A percentile compares a stretch with the other conserved stretches of the same genome.
phyloP scores from a whole-genome alignment of 1,140 invertebrate species.

The Pogonus chalceus region DNA sequence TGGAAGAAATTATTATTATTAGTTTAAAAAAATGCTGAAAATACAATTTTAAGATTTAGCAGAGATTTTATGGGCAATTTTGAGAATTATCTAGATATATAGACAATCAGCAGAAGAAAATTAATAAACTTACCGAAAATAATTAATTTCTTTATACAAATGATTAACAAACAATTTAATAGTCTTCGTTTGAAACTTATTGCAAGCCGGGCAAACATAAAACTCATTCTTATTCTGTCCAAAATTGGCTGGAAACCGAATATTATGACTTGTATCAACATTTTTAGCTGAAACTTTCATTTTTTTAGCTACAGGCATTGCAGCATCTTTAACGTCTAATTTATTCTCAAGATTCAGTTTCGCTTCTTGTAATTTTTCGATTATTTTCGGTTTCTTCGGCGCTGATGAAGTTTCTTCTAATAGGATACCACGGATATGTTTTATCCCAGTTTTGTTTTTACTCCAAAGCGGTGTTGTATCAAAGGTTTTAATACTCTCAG shows the following conservation, averaged over 20 bases:
- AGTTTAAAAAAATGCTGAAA: neutral
- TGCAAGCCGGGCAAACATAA: conserved; percentile 44
- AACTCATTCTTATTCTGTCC: conserved; percentile 33
- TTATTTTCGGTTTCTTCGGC: conserved; percentile 25
- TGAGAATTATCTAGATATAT: neutral
- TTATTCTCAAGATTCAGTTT: conserved; percentile 13
- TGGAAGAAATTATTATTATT: too few species aligned
- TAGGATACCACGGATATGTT: conserved; percentile 50
- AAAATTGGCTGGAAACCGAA: conserved; percentile 31
- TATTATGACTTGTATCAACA: conserved; percentile 13
- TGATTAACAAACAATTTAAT: conserved; percentile 44
- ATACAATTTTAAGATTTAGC: neutral
- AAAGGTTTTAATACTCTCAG: conserved; percentile 34
- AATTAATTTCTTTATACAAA: conserved; percentile 44
- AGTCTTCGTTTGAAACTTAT: conserved; percentile 38
- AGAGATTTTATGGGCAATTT: conserved; percentile 1
- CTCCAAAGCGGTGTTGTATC: conserved; percentile 51
- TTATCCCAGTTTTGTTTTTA: conserved; percentile 40
- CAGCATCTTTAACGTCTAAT: conserved; percentile 11
- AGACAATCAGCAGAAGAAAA: conserved; percentile 11
- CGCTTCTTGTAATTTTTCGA: neutral
- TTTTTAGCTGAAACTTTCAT: conserved; percentile 10
- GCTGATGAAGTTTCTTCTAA: conserved; percentile 37
- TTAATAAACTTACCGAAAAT: conserved; percentile 33
- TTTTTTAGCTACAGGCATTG: neutral